A percentile compares a stretch with the other conserved stretches of the same genome.
phyloP scores from a whole-genome alignment of 2,888 invertebrate genomes.

The Synanthedon formicaeformis region DNA sequence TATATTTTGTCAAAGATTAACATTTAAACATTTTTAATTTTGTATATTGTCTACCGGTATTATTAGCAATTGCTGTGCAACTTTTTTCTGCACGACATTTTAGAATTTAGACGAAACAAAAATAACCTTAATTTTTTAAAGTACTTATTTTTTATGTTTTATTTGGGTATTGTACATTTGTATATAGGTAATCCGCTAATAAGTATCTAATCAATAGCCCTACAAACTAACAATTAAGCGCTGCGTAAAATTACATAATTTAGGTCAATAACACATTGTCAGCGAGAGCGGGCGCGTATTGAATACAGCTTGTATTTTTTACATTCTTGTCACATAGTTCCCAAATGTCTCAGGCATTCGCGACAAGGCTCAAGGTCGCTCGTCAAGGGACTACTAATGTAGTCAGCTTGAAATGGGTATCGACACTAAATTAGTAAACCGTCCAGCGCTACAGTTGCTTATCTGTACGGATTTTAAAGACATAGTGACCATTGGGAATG shows the following conservation, averaged over 20 bases:
- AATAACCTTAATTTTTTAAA: too few relatives aligned
- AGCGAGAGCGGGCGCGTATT: slow-evolving; percentile 19
- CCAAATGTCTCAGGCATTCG: slow-evolving; percentile 55
- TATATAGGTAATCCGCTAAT: too few relatives aligned
- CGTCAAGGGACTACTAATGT: slow-evolving; percentile 43
- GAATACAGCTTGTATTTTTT: slow-evolving; percentile 16
- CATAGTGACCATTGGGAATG: too few relatives aligned
- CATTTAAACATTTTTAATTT: too few relatives aligned
- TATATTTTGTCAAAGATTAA: too few relatives aligned
- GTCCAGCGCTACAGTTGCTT: background rate
- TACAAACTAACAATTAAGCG: slow-evolving; percentile 1
- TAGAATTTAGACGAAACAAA: too few relatives aligned
- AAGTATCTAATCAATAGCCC: background rate
- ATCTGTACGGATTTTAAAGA: background rate
- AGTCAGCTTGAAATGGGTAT: background rate
- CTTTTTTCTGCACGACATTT: too few relatives aligned
- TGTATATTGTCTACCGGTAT: too few relatives aligned
- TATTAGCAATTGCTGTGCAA: too few relatives aligned
- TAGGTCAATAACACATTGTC: slow-evolving; percentile 48
- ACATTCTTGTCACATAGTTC: slow-evolving; percentile 11
- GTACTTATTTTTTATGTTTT: too few relatives aligned
- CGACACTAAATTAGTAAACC: too few relatives aligned
- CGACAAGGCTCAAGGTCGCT: slow-evolving; percentile 39
- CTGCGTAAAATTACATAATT: slow-evolving; percentile 44
- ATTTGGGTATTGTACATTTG: too few relatives aligned